phyloP scores from a whole-genome alignment of 2,113 vertebrate genomes.

The Rafetus swinhoei region DNA sequence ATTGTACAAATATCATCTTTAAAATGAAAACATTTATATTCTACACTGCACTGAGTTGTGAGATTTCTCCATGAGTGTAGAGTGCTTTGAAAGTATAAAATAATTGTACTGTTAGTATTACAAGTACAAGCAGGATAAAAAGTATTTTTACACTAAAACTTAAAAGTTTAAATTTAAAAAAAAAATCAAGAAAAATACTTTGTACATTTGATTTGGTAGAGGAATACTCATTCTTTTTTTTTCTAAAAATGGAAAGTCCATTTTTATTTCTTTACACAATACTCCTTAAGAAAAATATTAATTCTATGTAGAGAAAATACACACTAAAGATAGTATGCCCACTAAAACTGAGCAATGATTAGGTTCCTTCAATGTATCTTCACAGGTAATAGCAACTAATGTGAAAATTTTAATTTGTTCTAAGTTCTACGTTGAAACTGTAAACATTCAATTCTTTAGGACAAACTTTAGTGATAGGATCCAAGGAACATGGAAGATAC shows the following conservation, averaged over 20 bases:
- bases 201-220: not conserved
- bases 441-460: not conserved
- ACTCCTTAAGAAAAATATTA: not conserved
- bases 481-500: not conserved
- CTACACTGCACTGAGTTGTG: not conserved
- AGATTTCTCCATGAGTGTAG: not conserved
- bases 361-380: not conserved
- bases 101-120: not conserved
- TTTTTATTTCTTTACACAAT: not conserved
- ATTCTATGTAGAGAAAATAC: not conserved
- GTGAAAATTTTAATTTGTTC: not conserved
- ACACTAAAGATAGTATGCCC: not conserved
- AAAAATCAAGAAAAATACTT: not conserved
- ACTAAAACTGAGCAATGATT: not conserved
- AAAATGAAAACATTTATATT: not conserved
- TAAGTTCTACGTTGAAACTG: not conserved
- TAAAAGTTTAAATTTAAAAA: not conserved
- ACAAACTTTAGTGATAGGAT: not conserved
- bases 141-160: not conserved
- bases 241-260: not conserved
- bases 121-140: not conserved
- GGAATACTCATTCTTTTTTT: not conserved
- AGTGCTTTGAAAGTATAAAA: not conserved
- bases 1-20: not conserved
- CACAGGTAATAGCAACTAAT: not conserved